A percentile compares a stretch with the other conserved stretches of the same genome.
Evolutionary conservation across 1,140 invertebrate genomes (phyloP).

Genomic region (Scaptomyza hsui): DNA sequence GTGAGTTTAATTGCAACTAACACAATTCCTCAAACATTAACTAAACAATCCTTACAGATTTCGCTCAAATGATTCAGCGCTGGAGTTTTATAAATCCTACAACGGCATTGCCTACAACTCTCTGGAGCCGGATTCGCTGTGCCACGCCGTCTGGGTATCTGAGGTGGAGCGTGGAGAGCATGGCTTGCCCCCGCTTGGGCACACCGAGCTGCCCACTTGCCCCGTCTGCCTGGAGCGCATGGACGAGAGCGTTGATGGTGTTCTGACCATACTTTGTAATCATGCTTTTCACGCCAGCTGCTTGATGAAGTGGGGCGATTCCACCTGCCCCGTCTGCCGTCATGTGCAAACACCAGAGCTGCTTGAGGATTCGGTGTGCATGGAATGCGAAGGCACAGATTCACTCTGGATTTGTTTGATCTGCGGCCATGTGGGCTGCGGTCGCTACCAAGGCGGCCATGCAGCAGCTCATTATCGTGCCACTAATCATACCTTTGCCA

Average conservation of each 20-base stretch:
- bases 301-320: constrained; percentile 98
- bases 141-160: constrained; percentile 97
- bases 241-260: constrained; percentile 99
- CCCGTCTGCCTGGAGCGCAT: constrained; percentile 94
- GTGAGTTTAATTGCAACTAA: constrained; percentile 84
- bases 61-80: constrained; percentile 89
- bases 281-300: constrained; percentile 98
- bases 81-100: constrained; percentile 96
- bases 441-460: constrained; percentile 88
- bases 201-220: constrained; percentile 98
- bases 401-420: constrained; percentile 99
- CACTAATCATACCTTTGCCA: constrained; percentile 98
- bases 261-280: constrained; percentile 98
- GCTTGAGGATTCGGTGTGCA: constrained; percentile 92
- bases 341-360: constrained; percentile 97
- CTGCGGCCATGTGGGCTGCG: constrained; percentile 99
- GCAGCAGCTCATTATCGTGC: constrained; percentile 95
- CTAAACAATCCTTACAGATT: constrained; percentile 83
- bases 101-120: constrained; percentile 97
- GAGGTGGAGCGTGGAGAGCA: constrained; percentile 93
- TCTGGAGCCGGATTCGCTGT: constrained; percentile 94
- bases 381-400: constrained; percentile 90
- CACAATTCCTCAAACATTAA: neutral
- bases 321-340: constrained; percentile 91
- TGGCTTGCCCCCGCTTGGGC: constrained; percentile 88